A percentile compares a stretch with the other conserved stretches of the same genome.
Conservation (phyloP, 1,140 invertebrate genomes). For the Drosophila pallidifrons region DNA sequence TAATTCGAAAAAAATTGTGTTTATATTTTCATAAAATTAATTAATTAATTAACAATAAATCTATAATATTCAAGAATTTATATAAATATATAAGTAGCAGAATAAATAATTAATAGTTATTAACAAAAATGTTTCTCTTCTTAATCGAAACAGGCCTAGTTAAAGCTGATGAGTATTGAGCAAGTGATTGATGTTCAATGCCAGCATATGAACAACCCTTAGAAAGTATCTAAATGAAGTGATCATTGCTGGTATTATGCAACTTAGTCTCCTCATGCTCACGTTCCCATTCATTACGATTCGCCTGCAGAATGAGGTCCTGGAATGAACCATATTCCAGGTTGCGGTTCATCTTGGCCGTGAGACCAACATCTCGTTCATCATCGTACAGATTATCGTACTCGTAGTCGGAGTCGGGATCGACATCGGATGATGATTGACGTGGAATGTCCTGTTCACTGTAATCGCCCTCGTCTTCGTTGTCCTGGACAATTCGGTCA, state of each 20-base stretch:
- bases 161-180: background rate
- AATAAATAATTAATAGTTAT: constrained; percentile 13
- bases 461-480: constrained; percentile 50
- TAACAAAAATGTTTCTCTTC: constrained; percentile 8
- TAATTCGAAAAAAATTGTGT: background rate
- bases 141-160: constrained; percentile 6
- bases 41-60: background rate
- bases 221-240: constrained; percentile 51
- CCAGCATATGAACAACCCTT: constrained; percentile 70
- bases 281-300: constrained; percentile 63
- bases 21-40: background rate
- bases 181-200: constrained; percentile 52
- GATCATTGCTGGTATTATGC: constrained; percentile 60
- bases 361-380: constrained; percentile 61
- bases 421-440: constrained; percentile 16
- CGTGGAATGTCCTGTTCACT: constrained; percentile 46
- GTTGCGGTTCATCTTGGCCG: constrained; percentile 57
- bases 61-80: constrained; percentile 9
- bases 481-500: background rate
- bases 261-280: constrained; percentile 73
- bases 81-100: constrained; percentile 1
- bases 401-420: constrained; percentile 61
- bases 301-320: constrained; percentile 73
- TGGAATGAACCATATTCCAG: constrained; percentile 74
- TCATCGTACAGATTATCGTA: constrained; percentile 77